These are phyloP conservation scores for Macropus fuliginosus DNA, from an alignment of 2,797 vertebrate genomes.

Conservation along the genomic window DNA sequence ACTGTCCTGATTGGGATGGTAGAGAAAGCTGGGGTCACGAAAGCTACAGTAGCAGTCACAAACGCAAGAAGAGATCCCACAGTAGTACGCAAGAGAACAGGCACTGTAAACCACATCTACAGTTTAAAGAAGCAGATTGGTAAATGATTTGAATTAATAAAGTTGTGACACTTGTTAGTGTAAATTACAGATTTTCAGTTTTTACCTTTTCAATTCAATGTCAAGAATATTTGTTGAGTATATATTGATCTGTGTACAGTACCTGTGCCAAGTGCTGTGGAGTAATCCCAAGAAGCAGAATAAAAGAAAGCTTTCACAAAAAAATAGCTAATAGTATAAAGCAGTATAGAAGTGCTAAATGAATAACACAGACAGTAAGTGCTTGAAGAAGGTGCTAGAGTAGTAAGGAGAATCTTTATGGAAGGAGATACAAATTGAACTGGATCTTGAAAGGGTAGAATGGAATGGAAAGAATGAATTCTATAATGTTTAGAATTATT, in stretches of 20 bases:
- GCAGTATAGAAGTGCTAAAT: background rate
- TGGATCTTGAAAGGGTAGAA: background rate
- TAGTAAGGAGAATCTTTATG: background rate
- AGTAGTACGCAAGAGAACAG: slow-evolving; percentile 95
- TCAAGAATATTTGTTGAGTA: slow-evolving; percentile 19
- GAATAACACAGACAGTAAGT: background rate
- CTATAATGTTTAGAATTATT: background rate
- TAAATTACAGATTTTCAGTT: slow-evolving; percentile 53
- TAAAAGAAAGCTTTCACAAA: background rate
- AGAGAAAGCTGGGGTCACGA: slow-evolving; percentile 90
- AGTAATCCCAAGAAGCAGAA: background rate
- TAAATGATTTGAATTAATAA: slow-evolving; percentile 83
- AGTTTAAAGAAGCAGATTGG: slow-evolving; percentile 89
- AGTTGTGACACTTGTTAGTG: slow-evolving; percentile 52
- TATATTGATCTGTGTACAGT: background rate
- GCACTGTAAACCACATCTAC: slow-evolving; percentile 85
- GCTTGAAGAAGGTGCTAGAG: background rate
- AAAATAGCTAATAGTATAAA: background rate
- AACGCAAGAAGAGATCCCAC: slow-evolving; percentile 89
- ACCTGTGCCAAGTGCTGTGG: background rate
- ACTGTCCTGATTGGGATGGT: slow-evolving; percentile 89
- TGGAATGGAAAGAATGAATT: background rate
- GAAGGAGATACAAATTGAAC: background rate
- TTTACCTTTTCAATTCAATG: slow-evolving; percentile 49
- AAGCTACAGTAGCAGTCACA: slow-evolving; percentile 88